A percentile compares a stretch with the other conserved stretches of the same genome.
Evolutionary conservation across 2,797 vertebrate species (phyloP).

Genomic region (Pipistrellus kuhlii): DNA sequence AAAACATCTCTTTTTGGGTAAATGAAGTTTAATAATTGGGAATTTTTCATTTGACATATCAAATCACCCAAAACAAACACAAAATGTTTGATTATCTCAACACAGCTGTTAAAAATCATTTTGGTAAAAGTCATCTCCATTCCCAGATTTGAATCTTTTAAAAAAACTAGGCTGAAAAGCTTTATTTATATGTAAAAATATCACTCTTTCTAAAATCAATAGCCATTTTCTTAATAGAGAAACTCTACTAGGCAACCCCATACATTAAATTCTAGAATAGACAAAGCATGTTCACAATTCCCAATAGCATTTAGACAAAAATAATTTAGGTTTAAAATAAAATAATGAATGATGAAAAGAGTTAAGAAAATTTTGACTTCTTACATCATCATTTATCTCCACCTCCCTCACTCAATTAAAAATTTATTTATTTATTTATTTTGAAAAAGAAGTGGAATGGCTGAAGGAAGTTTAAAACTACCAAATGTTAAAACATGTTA

Average conservation of each 20-base stretch:
- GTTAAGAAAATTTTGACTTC: conserved; percentile 28
- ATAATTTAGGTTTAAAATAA: not conserved
- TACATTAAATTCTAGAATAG: not conserved
- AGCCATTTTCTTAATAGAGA: conserved; percentile 33
- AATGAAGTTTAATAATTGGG: not conserved
- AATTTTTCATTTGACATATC: conserved; percentile 26
- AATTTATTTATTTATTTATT: not conserved
- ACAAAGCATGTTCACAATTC: not conserved
- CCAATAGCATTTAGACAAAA: not conserved
- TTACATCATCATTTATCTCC: not conserved
- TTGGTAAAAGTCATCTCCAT: conserved; percentile 12
- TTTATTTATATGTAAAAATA: conserved; percentile 29
- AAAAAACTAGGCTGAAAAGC: not conserved
- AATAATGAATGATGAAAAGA: conserved; percentile 3
- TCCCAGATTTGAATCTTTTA: conserved; percentile 35
- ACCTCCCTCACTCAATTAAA: not conserved
- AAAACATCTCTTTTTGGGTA: conserved; percentile 44
- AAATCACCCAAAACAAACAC: conserved; percentile 26
- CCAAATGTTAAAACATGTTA: not conserved
- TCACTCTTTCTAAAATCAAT: conserved; percentile 2
- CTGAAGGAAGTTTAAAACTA: conserved; percentile 8
- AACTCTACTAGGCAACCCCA: not conserved
- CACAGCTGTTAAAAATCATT: conserved; percentile 56
- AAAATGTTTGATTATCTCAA: conserved; percentile 41
- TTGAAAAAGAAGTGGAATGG: conserved; percentile 52